A percentile compares a stretch with the other conserved stretches of the same genome.
phyloP scores from a whole-genome alignment of 1,140 invertebrate species.

The Lepidurus arcticus region DNA sequence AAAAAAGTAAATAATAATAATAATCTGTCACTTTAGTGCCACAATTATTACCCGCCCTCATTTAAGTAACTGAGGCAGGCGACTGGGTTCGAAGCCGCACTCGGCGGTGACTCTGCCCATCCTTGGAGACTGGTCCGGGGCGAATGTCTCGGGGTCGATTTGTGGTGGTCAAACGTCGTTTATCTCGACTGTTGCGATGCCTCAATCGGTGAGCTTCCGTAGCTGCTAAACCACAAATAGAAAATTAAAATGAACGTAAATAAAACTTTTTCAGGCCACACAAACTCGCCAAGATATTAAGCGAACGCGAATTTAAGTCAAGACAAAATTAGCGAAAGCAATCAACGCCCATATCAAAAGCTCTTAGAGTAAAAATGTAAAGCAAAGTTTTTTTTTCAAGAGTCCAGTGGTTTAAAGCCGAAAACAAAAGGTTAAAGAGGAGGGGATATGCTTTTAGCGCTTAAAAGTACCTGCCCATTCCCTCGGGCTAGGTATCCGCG shows the following conservation, averaged over 20 bases:
- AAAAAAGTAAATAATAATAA: neutral
- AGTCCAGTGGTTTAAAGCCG: neutral
- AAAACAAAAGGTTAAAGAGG: neutral
- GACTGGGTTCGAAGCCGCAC: conserved; percentile 1
- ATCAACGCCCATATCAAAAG: no score
- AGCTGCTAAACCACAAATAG: neutral
- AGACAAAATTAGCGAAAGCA: no score
- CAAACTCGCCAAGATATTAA: no score
- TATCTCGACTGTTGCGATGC: neutral
- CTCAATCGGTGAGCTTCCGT: neutral
- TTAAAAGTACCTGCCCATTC: neutral
- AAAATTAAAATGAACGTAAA: neutral
- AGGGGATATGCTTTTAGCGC: neutral
- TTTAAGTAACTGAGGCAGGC: conserved; percentile 8
- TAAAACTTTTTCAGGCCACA: no score
- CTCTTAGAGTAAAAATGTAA: no score
- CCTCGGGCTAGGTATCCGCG: neutral
- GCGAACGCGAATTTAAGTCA: no score
- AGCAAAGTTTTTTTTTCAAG: no score
- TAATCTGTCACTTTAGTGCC: neutral
- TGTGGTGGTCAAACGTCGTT: conserved; percentile 1
- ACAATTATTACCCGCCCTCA: neutral
- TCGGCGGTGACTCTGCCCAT: neutral
- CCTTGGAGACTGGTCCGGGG: conserved; percentile 6
- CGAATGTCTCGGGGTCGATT: neutral